Evolutionary conservation across 2,888 invertebrate species (phyloP), one percentile per base, ranked within the genome.

Genomic region (Lasioglossum villosulum): DNA sequence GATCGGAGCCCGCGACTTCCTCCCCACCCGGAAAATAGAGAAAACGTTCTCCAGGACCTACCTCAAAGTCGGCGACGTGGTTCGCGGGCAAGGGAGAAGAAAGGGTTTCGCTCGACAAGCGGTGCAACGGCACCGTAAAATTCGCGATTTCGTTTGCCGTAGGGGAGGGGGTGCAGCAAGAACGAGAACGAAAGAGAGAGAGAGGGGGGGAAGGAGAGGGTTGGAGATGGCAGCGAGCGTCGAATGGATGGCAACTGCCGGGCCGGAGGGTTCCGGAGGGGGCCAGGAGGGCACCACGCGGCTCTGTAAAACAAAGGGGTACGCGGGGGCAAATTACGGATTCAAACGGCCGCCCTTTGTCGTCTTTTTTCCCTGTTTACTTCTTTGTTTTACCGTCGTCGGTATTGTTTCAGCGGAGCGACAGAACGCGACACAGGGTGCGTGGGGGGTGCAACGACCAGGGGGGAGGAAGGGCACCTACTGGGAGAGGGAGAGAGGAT

Each of bases 321-420:
- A 88, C 91, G 90, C 92, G 87, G 93, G 93, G 93, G 91, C 92
- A 93, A 95, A 95, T 95, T 95, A 94, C 91, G 93, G 92, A 94
- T 94, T 95, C 95, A 94, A 95, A 94, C 94, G 94, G 93, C 93
- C 89, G 91, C 87, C 93, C 91, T 94, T 94, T 95, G 94, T 94
- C 93, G 68, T 77, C 48, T 48, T 70, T 77, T 93, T 92, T 92
- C 90, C 93, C 92, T 94, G 93, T 94, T 94, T 95, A 94, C 94
- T 93, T 93, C 94, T 94, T 95, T 95, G 94, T 94, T 95, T 94
- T 93, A 92, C 91, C 92, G 90, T 92, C 92, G 92, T 88, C 91
- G 90, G 93, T 92, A 94, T 95, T 95, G 94, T 95, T 94, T 93
- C 89, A 92, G 90, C 90, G 77, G 80, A 82, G 83, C 85, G 80